Evolutionary conservation across 2,797 vertebrate species (phyloP).

Genomic region (Pangasius mekongensis): DNA sequence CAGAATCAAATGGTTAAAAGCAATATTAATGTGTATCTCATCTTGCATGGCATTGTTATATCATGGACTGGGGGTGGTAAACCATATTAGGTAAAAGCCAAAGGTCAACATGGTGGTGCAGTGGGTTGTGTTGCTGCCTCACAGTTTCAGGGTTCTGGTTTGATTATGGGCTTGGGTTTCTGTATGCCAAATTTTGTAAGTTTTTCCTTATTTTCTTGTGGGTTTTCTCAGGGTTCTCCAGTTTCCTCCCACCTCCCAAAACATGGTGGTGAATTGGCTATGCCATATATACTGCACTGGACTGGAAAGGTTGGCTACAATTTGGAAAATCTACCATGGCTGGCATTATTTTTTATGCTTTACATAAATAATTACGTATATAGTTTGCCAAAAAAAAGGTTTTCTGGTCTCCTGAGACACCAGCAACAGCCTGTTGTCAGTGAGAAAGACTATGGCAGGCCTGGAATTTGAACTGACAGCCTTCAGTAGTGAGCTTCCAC

Average conservation of each 20-base stretch:
- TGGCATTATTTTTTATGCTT: not conserved
- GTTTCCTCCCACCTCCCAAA: not conserved
- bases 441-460: not conserved
- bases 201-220: not conserved
- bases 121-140: not conserved
- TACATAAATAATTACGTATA: not conserved
- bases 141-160: not conserved
- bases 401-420: not conserved
- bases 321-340: not conserved
- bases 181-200: not conserved
- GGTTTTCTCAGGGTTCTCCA: not conserved
- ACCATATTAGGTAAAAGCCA: not conserved
- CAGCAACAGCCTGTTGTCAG: not conserved
- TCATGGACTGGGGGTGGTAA: not conserved
- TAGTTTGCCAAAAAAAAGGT: not conserved
- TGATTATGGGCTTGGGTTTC: not conserved
- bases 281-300: not conserved
- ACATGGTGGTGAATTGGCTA: not conserved
- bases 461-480: conserved; percentile 1
- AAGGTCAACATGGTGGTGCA: not conserved
- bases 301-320: not conserved
- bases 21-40: not conserved
- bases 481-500: not conserved
- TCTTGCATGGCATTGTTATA: not conserved
- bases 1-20: not conserved